Evolutionary conservation across 2,113 vertebrate genomes (phyloP), one percentile per base, ranked within the genome.

Genomic region (Cyprinus carpio): DNA sequence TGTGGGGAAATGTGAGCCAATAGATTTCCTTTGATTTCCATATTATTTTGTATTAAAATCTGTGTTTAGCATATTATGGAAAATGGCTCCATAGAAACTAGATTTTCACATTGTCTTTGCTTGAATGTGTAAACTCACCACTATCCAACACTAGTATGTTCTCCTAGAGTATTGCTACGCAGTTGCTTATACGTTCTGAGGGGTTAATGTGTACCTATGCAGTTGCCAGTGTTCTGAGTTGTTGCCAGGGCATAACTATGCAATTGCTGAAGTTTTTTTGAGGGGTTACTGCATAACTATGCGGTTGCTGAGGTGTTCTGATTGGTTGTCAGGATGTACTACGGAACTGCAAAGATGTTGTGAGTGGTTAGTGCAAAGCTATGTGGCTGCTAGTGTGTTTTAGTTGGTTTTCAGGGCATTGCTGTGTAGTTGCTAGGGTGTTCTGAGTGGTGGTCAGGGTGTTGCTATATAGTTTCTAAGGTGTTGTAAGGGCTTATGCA

Each of bases 41-140:
- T 62, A 16, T 51, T 62, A 23, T 60, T 79, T 75, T 75, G 72
- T 75, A 27, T 27, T 27, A n/a, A 65, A 49, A 75, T 49, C 34
- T 71, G 8, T 37, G 9, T 23, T n/a, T 67, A 67, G 6, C 29
- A 13, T 46, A 27, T 25, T 6, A 49, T 49, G n/a, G n/a, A 49
- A 49, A 75, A 27, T 1, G 1, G 23, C 20, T 43, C 9, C 49
- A 16, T 5, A 46, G 9, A 72, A 15, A 29, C 5, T 4, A 15
- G 0, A 29, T 29, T 18, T 74, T 74, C n/a, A 46, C 23, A 46
- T 74, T 3, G 23, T 74, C 37, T 31, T 2, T 46, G 64, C 64
- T 18, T 67, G 27, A 15, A 6, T 7, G 0, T 16, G 20, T 43
- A 43, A 25, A 46, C 40, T 46, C 13, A 6, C 34, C 37, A 12